Base-by-base conservation (phyloP, 2,888 invertebrate species). In the Drosophila limbata region DNA sequence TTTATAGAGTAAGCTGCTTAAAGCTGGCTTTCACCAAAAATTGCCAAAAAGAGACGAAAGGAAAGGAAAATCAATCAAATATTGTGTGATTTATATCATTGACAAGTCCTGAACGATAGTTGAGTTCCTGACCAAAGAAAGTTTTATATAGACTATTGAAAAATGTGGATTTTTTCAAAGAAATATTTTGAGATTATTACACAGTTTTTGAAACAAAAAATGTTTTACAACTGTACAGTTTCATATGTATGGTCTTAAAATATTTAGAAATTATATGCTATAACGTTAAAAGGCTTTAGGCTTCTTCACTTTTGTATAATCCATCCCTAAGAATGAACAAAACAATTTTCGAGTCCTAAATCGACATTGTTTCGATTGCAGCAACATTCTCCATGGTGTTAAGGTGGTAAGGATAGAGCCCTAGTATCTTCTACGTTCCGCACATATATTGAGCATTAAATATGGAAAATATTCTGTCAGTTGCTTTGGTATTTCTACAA, bases 41-140 rank as follows among this genome's bases (percentile, higher is more conserved):
- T 19, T 6, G 4, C 28, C 11, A 40, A 13, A 31, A n/a, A 33
- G 15, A 1, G 10, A 15, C 10, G 11, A 25, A 35, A 39, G 19
- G 19, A 13, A 28, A n/a, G 13, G 13, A 42, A 52, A n/a, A 6
- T 21, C 42, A 39, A 45, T 39, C 45, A 62, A 53, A 62, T 37
- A 53, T 28, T n/a, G 4, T 31, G 35, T 45, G 61, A 62, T 53
- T 45, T 53, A 62, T 53, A n/a, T 33, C 33, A 10, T 51, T 11
- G 28, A 35, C 33, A 35, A 15, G 51, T 40, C 25, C 33, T 51
- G 60, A 40, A 15, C 37, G 19, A 33, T 40, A 42, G 50, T 44
- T 52, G 25, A 13, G 28, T 28, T 28, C 28, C 13, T 8, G 8
- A 11, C 31, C 33, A 19, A 35, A 37, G 15, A 39, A 21, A 11